Conservation (phyloP, 2,888 invertebrate species). For the Tipula confusa region DNA sequence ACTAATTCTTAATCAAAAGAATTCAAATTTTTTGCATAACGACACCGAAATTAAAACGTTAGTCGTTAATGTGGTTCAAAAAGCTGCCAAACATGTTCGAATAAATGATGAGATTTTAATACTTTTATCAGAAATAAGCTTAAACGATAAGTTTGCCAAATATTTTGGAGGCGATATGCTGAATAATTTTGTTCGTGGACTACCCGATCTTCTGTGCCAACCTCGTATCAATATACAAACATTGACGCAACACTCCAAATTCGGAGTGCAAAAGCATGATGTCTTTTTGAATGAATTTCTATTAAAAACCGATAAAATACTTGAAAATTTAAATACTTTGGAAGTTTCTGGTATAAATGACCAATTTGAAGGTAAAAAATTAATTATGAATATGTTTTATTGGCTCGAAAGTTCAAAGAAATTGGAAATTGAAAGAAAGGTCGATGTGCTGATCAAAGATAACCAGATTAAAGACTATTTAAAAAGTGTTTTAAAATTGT, state of each 20-base stretch:
- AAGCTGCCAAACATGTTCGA: background rate
- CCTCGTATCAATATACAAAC: background rate
- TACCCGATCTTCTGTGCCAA: background rate
- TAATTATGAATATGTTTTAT: conserved; percentile 55
- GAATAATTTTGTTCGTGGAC: background rate
- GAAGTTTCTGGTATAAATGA: conserved; percentile 46
- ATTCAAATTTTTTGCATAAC: background rate
- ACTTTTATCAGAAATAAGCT: background rate
- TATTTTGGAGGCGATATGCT: background rate
- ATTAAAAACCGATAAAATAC: background rate
- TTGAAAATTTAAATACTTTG: conserved; percentile 41
- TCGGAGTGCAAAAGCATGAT: background rate
- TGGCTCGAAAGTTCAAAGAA: conserved; percentile 42
- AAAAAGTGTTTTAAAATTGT: background rate
- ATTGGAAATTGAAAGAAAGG: background rate
- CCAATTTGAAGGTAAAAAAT: conserved; percentile 51
- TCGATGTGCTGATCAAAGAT: background rate
- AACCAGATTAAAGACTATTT: background rate
- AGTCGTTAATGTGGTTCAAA: background rate
- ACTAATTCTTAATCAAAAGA: background rate
- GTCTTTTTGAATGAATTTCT: background rate
- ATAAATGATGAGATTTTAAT: background rate
- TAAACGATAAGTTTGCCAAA: background rate
- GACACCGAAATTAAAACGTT: background rate
- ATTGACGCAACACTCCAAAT: background rate